These are phyloP conservation scores for Amphilophus citrinellus DNA, from an alignment of 2,113 vertebrate genomes.

Conservation along the genomic window DNA sequence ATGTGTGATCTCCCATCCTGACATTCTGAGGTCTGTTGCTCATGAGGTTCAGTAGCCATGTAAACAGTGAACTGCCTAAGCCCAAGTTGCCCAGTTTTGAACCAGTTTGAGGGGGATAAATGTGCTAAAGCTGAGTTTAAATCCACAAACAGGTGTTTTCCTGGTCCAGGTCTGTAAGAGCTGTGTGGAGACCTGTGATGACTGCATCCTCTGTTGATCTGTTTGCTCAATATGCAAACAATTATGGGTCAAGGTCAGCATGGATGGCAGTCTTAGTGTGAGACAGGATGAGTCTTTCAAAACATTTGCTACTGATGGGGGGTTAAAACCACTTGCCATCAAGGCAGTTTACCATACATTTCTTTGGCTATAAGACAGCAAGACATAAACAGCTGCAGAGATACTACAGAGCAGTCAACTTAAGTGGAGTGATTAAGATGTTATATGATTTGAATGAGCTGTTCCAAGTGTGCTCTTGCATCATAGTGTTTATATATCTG, in stretches of 20 bases:
- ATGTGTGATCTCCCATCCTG: background rate
- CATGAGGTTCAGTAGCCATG: background rate
- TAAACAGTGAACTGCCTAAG: background rate
- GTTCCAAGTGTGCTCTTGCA: background rate
- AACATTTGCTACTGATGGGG: background rate
- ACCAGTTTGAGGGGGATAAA: background rate
- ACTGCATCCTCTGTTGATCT: background rate
- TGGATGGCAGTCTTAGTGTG: background rate
- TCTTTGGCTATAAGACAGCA: background rate
- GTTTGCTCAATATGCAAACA: background rate
- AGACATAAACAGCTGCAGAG: constrained; percentile 1
- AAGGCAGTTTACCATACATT: background rate
- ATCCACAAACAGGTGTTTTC: background rate
- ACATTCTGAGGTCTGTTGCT: background rate
- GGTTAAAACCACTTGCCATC: background rate
- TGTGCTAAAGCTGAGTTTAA: background rate
- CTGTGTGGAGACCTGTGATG: background rate
- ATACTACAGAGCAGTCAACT: background rate
- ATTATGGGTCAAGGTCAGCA: background rate
- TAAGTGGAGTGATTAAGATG: background rate
- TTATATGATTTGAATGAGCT: background rate
- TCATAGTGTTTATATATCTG: background rate
- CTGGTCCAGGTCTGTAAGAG: background rate
- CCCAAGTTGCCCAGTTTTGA: background rate
- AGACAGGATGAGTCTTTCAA: background rate